These are phyloP conservation scores for Ischnura elegans DNA, from an alignment of 2,888 invertebrate species.

Conservation along the genomic window DNA sequence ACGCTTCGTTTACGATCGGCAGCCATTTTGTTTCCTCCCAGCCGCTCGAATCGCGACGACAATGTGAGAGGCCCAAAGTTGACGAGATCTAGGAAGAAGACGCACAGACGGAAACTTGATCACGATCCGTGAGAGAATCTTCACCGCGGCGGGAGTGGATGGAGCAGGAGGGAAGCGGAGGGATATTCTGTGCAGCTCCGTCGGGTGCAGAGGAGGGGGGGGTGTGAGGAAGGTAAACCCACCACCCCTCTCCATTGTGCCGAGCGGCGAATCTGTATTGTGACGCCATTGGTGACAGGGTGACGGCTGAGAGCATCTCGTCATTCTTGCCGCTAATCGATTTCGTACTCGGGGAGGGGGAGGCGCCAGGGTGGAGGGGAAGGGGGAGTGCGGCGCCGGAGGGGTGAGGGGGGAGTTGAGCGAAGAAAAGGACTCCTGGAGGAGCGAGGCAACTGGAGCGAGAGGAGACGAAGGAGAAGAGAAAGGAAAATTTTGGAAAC, in stretches of 20 bases:
- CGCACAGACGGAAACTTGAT: neutral
- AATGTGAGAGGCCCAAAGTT: neutral
- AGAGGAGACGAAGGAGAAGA: neutral
- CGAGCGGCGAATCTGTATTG: conserved; percentile 25
- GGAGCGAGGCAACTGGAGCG: no score
- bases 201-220: neutral
- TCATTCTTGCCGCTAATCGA: conserved; percentile 28
- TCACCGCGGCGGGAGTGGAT: neutral
- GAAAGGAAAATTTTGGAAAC: neutral
- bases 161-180: neutral
- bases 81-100: neutral
- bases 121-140: neutral
- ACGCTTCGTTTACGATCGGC: neutral
- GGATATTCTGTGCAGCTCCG: neutral
- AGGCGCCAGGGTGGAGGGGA: conserved; percentile 63
- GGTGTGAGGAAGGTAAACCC: no score
- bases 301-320: neutral
- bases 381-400: conserved; percentile 70
- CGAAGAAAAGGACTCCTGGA: no score
- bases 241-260: neutral
- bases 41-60: neutral
- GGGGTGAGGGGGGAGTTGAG: neutral
- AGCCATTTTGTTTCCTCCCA: neutral
- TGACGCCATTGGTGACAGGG: conserved; percentile 22
- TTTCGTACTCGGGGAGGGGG: conserved; percentile 45